These are phyloP conservation scores for Edolisoma coerulescens DNA, from an alignment of 2,113 vertebrate species.

Conservation along the genomic window DNA sequence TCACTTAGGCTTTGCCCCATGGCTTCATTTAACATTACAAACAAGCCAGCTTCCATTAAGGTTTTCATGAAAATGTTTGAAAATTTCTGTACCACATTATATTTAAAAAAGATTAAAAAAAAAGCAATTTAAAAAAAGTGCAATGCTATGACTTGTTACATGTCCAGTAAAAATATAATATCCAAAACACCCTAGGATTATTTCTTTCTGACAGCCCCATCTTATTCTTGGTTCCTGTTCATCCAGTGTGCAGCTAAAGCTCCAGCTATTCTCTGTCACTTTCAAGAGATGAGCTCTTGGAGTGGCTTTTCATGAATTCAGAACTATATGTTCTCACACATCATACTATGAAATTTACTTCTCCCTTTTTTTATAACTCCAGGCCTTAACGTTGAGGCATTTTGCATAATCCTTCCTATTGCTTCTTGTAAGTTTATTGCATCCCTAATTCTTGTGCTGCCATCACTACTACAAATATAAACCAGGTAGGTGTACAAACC, in stretches of 20 bases:
- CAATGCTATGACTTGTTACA: neutral
- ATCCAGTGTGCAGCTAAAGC: neutral
- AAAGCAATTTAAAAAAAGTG: neutral
- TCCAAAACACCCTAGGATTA: neutral
- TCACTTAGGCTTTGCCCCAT: neutral
- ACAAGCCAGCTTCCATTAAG: neutral
- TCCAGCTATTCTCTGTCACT: neutral
- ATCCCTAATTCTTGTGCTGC: neutral
- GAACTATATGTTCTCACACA: neutral
- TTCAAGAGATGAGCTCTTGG: neutral
- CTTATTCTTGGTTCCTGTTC: neutral
- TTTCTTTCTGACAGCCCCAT: neutral
- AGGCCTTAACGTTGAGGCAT: neutral
- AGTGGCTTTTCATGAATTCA: neutral
- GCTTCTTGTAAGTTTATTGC: neutral
- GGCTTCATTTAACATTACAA: neutral
- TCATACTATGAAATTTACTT: neutral
- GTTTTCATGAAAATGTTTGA: neutral
- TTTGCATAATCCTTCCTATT: neutral
- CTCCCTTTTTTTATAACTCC: neutral
- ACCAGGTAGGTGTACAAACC: neutral
- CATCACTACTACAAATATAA: neutral
- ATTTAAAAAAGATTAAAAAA: too few species aligned
- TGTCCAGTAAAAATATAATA: neutral
- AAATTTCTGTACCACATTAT: neutral